phyloP scores from a whole-genome alignment of 2,113 vertebrate genomes.

The Marcusenius ussheri region DNA sequence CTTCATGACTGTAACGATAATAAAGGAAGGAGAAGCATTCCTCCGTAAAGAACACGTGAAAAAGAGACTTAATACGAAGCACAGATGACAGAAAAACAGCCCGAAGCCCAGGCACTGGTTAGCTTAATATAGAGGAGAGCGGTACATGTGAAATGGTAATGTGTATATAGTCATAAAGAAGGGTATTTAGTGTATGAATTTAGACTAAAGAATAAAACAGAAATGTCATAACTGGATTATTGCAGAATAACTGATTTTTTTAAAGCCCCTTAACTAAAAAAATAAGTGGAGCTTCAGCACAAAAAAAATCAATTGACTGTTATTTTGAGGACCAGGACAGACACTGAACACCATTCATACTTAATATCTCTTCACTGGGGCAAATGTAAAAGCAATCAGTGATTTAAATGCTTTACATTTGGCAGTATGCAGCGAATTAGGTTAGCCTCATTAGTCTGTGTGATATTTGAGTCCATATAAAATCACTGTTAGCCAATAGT shows the following conservation, averaged over 20 bases:
- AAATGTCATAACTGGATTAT: background rate
- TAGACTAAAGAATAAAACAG: background rate
- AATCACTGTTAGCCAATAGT: background rate
- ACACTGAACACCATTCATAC: background rate
- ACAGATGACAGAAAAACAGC: background rate
- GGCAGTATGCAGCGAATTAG: background rate
- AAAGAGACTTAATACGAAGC: background rate
- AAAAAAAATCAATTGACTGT: background rate
- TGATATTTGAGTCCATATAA: background rate
- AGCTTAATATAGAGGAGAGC: background rate
- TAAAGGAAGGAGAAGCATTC: background rate
- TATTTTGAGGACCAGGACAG: background rate
- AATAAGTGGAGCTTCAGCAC: background rate
- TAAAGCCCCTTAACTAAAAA: background rate
- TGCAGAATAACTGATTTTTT: background rate
- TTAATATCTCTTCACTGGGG: background rate
- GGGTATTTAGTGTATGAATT: background rate
- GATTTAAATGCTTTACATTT: background rate
- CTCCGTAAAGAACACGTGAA: constrained; percentile 9
- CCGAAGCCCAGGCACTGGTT: background rate
- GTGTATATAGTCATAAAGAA: background rate
- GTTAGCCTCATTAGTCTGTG: background rate
- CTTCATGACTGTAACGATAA: background rate
- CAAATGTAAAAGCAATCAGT: background rate
- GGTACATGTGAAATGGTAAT: background rate